Evolutionary conservation across 1,140 invertebrate genomes (phyloP).

Genomic region (Leptopilina boulardi): DNA sequence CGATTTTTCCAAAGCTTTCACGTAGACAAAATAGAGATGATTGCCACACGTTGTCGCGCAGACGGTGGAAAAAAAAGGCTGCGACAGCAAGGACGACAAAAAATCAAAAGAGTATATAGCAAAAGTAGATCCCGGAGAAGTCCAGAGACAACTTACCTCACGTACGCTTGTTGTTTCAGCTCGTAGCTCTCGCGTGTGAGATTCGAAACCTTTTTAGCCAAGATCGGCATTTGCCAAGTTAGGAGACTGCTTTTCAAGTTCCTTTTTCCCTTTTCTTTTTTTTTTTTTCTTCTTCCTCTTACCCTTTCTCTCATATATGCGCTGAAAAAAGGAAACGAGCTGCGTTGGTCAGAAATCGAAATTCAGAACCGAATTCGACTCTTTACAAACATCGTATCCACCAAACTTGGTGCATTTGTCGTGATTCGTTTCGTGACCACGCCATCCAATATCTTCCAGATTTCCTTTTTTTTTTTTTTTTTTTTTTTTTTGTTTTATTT

Average conservation of each 20-base stretch:
- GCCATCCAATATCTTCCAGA: constrained; percentile 1
- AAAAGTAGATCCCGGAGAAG: constrained; percentile 20
- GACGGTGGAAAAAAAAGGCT: constrained; percentile 24
- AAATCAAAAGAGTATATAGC: constrained; percentile 16
- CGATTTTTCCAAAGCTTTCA: not conserved
- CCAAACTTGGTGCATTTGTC: constrained; percentile 5
- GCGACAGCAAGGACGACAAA: constrained; percentile 13
- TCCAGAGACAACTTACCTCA: constrained; percentile 21
- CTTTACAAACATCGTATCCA: constrained; percentile 22
- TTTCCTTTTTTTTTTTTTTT: not conserved
- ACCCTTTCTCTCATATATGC: not conserved
- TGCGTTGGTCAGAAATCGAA: constrained; percentile 23
- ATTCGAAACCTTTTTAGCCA: constrained; percentile 36
- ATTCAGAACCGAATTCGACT: constrained; percentile 18
- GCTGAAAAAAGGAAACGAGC: not conserved
- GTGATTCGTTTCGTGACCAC: constrained; percentile 31
- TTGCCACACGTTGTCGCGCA: not conserved
- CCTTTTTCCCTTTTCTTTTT: not conserved
- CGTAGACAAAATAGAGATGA: constrained; percentile 14
- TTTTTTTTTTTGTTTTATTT: not conserved
- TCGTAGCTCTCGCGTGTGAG: constrained; percentile 29
- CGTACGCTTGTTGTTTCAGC: constrained; percentile 31
- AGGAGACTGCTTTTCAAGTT: constrained; percentile 14
- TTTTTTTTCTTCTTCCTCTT: not conserved
- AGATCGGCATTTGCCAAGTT: constrained; percentile 16